Evolutionary conservation across 1,140 invertebrate genomes (phyloP), one percentile per base, ranked within the genome.

Genomic region (Listronotus bonariensis): DNA sequence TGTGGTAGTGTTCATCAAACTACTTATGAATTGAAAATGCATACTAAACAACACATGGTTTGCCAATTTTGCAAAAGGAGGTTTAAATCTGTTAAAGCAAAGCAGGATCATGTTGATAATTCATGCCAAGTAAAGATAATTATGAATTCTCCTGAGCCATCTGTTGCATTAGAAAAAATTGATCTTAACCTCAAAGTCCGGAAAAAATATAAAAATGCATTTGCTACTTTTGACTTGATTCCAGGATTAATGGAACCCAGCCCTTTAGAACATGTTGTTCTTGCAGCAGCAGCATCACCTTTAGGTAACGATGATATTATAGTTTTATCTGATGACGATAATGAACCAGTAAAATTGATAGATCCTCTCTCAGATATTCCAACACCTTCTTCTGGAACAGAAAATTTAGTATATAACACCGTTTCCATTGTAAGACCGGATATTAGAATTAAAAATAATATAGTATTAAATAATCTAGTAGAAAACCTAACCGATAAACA

Each of bases 21-120:
- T 32, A 15, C 38, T 1, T 65, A 51, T 36, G 64, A 60, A 31
- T 42, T 69, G 26, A 72, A 68, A 53, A 43, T 20, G 40, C 70
- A 70, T 49, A 46, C 36, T 36, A 43, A n/a, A 6, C 58, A 46
- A 46, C 70, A 72, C 57, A 59, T 58, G 36, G 51, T 61, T 31
- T 72, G 68, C 42, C 66, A 58, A n/a, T 70, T 72, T 42, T 72
- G 71, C 20, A 72, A 54, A 20, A 36, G 31, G 32, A 52, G 41
- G 52, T 72, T 70, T 56, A 54, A 56, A 38, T 36, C 55, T 5
- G 38, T 72, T 14, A 55, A 48, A 11, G 31, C 32, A 34, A 65
- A 65, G 15, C 36, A 62, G 12, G 14, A 58, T 15, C 70, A 72
- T 38, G 18, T 69, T 8, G 51, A 59, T 11, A 45, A 53, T 32